Conservation (phyloP, 2,113 vertebrate genomes). For the Glaucomys volans region DNA sequence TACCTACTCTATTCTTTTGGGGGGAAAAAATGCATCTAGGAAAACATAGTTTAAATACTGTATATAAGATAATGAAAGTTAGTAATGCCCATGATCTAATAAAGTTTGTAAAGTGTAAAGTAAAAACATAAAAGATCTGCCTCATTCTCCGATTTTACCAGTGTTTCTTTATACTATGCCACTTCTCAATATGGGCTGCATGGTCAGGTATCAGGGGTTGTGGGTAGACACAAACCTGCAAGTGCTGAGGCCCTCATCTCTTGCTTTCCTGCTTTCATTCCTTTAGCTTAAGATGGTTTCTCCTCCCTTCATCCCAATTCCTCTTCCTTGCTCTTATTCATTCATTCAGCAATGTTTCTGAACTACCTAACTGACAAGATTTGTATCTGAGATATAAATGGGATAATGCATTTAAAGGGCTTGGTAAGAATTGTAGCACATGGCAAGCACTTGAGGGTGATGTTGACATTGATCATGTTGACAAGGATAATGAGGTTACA, state of each 20-base stretch:
- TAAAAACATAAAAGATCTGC: constrained; percentile 76
- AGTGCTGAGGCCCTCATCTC: background rate
- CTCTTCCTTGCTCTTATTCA: background rate
- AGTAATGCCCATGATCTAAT: constrained; percentile 87
- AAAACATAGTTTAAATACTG: constrained; percentile 80
- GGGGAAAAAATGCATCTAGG: constrained; percentile 49
- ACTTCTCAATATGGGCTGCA: background rate
- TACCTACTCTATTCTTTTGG: constrained; percentile 62
- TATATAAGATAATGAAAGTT: constrained; percentile 82
- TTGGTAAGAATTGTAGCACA: background rate
- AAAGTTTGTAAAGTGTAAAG: constrained; percentile 88
- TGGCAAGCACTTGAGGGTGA: background rate
- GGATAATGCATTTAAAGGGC: background rate
- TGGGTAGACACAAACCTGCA: background rate
- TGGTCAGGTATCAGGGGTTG: background rate
- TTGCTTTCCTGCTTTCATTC: background rate
- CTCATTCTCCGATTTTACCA: background rate
- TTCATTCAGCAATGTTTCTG: background rate
- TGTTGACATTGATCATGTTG: background rate
- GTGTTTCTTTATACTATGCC: background rate
- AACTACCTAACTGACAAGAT: background rate
- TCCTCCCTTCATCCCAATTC: background rate
- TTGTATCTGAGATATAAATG: background rate
- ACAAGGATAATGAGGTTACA: background rate
- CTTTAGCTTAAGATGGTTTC: background rate